Percentiles rank a stretch among this genome's conserved stretches.
phyloP scores from a whole-genome alignment of 2,113 vertebrate species.

The Daphoenositta chrysoptera region DNA sequence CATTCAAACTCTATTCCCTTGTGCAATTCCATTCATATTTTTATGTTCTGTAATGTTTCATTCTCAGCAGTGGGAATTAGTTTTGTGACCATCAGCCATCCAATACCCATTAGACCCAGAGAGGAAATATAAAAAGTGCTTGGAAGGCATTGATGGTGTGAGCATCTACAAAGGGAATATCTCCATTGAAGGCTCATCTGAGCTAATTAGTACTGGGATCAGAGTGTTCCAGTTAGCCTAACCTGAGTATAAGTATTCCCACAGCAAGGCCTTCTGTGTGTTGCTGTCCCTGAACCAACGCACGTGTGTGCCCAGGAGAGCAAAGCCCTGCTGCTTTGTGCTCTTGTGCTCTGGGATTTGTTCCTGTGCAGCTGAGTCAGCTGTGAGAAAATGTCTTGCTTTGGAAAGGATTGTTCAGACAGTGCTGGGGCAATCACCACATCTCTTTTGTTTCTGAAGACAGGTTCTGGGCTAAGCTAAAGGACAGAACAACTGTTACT shows the following conservation, averaged over 20 bases:
- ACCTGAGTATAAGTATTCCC: background rate
- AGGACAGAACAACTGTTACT: background rate
- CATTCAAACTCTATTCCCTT: background rate
- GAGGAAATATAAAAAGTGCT: background rate
- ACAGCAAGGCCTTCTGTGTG: background rate
- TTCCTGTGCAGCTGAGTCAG: background rate
- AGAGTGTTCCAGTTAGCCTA: background rate
- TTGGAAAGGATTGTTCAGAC: background rate
- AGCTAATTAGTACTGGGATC: constrained; percentile 6
- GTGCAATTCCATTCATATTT: background rate
- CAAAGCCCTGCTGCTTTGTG: background rate
- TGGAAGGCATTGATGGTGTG: background rate
- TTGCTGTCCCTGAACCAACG: background rate
- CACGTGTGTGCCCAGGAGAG: rapidly evolving
- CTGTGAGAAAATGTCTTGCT: background rate
- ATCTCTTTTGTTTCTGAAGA: background rate
- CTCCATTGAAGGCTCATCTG: background rate
- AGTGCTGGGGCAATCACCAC: background rate
- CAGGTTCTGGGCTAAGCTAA: background rate
- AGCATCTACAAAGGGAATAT: background rate
- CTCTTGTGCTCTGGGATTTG: background rate
- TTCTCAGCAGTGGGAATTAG: background rate
- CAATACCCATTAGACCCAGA: background rate
- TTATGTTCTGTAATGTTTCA: background rate
- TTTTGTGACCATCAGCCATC: background rate